Evolutionary conservation across 1,140 invertebrate species (phyloP).

Genomic region (Agrypnia vestita): DNA sequence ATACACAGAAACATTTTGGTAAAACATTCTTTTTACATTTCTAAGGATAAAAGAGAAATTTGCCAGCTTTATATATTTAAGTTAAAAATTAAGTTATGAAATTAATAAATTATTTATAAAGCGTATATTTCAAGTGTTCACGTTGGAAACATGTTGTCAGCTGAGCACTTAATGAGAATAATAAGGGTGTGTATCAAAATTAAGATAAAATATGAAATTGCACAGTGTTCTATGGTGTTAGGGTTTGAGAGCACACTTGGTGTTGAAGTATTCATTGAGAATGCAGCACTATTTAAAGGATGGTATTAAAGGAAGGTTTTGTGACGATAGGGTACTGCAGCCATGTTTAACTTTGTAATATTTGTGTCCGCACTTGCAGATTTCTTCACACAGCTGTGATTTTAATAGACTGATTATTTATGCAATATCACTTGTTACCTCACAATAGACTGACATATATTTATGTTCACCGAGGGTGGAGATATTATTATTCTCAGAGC

Average conservation of each 20-base stretch:
- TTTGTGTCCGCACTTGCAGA: constrained; percentile 56
- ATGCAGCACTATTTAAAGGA: background rate
- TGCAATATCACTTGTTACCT: constrained; percentile 60
- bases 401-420: constrained; percentile 61
- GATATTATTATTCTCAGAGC: constrained; percentile 51
- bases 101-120: constrained; percentile 45
- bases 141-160: constrained; percentile 29
- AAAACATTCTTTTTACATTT: background rate
- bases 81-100: constrained; percentile 3
- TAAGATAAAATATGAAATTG: constrained; percentile 51
- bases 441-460: constrained; percentile 59
- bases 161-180: constrained; percentile 33
- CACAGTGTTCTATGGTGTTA: constrained; percentile 59
- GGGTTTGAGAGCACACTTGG: constrained; percentile 56
- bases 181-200: constrained; percentile 53
- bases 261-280: constrained; percentile 43
- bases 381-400: constrained; percentile 61
- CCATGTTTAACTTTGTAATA: constrained; percentile 46
- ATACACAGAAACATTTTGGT: too few species aligned
- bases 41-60: background rate
- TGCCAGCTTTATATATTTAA: constrained; percentile 30
- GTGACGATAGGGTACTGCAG: constrained; percentile 36
- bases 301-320: constrained; percentile 26
- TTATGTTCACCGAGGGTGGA: constrained; percentile 25
- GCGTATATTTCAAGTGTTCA: constrained; percentile 33